Conservation (phyloP, 2,888 invertebrate genomes). For the Tipula helvola region DNA sequence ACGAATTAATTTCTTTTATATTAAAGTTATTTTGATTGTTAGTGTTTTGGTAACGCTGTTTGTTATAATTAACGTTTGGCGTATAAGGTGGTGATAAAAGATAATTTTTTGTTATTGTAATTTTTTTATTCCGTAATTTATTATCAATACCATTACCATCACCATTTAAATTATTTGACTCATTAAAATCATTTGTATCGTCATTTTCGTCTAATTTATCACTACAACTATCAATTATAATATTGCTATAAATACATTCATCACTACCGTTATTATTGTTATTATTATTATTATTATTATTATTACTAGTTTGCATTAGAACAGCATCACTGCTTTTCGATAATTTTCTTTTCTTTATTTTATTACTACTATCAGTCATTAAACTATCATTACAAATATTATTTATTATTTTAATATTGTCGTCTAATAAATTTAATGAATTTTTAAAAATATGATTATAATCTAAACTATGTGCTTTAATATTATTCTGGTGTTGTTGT, state of each 20-base stretch:
- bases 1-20: conserved; percentile 18
- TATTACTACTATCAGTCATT: conserved; percentile 10
- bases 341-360: not conserved
- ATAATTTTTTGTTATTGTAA: conserved; percentile 13
- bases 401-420: conserved; percentile 10
- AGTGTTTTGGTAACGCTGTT: conserved; percentile 12
- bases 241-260: conserved; percentile 9
- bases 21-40: conserved; percentile 10
- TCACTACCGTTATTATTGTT: not conserved
- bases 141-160: conserved; percentile 10
- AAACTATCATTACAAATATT: conserved; percentile 8
- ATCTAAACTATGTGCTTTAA: conserved; percentile 5
- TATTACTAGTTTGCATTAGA: not conserved
- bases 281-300: not conserved
- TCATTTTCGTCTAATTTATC: conserved; percentile 12
- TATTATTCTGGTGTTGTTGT: not conserved
- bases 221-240: not conserved
- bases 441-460: not conserved
- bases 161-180: conserved; percentile 7
- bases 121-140: not conserved
- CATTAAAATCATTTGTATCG: conserved; percentile 8
- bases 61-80: conserved; percentile 21
- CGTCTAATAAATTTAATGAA: not conserved
- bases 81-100: conserved; percentile 33
- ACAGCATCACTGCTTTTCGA: conserved; percentile 12